Evolutionary conservation across 2,888 invertebrate genomes (phyloP).

Genomic region (Gandaritis pyraliata): DNA sequence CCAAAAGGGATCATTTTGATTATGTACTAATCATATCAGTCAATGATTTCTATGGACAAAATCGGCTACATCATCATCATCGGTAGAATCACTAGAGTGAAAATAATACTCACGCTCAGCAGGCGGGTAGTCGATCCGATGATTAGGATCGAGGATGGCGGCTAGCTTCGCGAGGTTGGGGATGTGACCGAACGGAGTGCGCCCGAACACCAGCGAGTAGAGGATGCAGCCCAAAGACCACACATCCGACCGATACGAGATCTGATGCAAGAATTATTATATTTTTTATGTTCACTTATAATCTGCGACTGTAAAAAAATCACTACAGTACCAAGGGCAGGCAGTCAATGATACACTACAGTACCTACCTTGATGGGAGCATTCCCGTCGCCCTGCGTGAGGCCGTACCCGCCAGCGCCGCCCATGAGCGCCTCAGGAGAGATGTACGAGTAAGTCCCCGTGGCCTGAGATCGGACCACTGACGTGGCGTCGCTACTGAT

Average conservation of each 20-base stretch:
- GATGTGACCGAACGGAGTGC: constrained; percentile 95
- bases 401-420: constrained; percentile 77
- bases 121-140: constrained; percentile 89
- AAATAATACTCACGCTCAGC: constrained; percentile 70
- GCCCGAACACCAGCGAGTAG: constrained; percentile 95
- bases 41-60: too few species aligned
- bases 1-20: too few species aligned
- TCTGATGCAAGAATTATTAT: constrained; percentile 74
- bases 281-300: too few species aligned
- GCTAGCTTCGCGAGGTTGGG: constrained; percentile 89
- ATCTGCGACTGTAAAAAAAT: too few species aligned
- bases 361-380: constrained; percentile 69
- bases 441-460: constrained; percentile 97
- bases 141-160: constrained; percentile 90
- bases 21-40: too few species aligned
- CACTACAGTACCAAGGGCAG: too few species aligned
- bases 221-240: constrained; percentile 99
- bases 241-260: constrained; percentile 96
- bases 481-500: constrained; percentile 95
- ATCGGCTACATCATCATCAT: too few species aligned
- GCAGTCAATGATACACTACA: too few species aligned
- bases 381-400: constrained; percentile 59
- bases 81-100: neutral
- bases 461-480: constrained; percentile 91
- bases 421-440: constrained; percentile 96